A percentile compares a stretch with the other conserved stretches of the same genome.
These are phyloP conservation scores for Semotilus atromaculatus DNA, from an alignment of 2,797 vertebrate species.

Conservation along the genomic window DNA sequence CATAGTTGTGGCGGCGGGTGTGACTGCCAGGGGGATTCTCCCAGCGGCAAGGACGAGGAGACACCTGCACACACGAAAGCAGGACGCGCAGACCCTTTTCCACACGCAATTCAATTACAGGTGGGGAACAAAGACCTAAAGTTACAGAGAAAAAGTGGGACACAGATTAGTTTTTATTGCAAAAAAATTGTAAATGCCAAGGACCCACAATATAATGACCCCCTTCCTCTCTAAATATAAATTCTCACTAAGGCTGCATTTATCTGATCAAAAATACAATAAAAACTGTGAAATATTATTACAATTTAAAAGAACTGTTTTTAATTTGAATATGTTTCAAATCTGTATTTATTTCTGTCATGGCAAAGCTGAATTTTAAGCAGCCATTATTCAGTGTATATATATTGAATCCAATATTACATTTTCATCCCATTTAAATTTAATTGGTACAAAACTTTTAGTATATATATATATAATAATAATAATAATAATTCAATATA, in stretches of 20 bases:
- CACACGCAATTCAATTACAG: slow-evolving; percentile 73
- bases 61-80: slow-evolving; percentile 82
- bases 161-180: background rate
- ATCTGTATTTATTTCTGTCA: background rate
- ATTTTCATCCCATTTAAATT: background rate
- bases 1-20: slow-evolving; percentile 74
- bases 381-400: background rate
- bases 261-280: background rate
- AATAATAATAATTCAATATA: background rate
- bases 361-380: background rate
- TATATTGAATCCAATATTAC: too few relatives aligned
- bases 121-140: slow-evolving; percentile 74
- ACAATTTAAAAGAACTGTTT: background rate
- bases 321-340: background rate
- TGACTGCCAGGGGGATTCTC: slow-evolving; percentile 74
- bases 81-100: slow-evolving; percentile 75
- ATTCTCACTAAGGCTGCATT: background rate
- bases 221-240: background rate
- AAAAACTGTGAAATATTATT: background rate
- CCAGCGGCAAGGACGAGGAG: slow-evolving; percentile 83
- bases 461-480: too few relatives aligned
- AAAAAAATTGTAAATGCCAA: background rate
- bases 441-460: background rate
- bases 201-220: background rate
- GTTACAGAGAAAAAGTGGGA: background rate